Evolutionary conservation across 2,797 vertebrate genomes (phyloP).

Genomic region (Amblyopsis hoosieri): DNA sequence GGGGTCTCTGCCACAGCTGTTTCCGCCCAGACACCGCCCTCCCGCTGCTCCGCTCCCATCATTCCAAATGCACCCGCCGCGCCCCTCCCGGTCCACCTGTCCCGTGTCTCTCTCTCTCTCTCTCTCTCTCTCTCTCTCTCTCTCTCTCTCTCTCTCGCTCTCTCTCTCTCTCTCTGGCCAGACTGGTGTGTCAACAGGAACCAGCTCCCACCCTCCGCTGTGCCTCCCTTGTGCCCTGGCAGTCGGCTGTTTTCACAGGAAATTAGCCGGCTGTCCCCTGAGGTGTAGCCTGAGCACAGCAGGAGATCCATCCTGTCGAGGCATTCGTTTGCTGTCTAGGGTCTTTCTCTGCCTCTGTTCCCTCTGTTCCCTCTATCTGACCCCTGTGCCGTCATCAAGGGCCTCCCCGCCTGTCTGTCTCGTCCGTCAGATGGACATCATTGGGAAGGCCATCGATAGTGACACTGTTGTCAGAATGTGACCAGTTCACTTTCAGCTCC

Average conservation of each 20-base stretch:
- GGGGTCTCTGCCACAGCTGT: conserved; percentile 46
- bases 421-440: conserved; percentile 40
- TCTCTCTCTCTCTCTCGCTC: conserved; percentile 30
- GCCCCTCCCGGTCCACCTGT: conserved; percentile 32
- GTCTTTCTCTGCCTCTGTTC: conserved; percentile 17
- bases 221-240: conserved; percentile 54
- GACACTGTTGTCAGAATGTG: conserved; percentile 28
- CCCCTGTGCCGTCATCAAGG: conserved; percentile 29
- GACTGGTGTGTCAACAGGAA: conserved; percentile 43
- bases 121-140: conserved; percentile 36
- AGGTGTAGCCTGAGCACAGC: conserved; percentile 63
- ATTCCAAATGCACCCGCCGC: not conserved
- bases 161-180: conserved; percentile 24
- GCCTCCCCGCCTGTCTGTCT: not conserved
- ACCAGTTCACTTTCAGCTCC: conserved; percentile 20
- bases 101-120: conserved; percentile 34
- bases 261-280: conserved; percentile 74
- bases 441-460: conserved; percentile 19
- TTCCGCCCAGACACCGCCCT: conserved; percentile 37
- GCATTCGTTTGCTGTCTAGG: conserved; percentile 55
- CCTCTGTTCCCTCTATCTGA: conserved; percentile 20
- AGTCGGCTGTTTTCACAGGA: conserved; percentile 74
- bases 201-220: conserved; percentile 49
- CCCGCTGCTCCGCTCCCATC: conserved; percentile 3
- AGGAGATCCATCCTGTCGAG: conserved; percentile 72